Percentiles rank a stretch among this genome's conserved stretches.
Conservation (phyloP, 37 sponge, comb jelly and placozoan genomes). For the Haliclona indistincta region DNA sequence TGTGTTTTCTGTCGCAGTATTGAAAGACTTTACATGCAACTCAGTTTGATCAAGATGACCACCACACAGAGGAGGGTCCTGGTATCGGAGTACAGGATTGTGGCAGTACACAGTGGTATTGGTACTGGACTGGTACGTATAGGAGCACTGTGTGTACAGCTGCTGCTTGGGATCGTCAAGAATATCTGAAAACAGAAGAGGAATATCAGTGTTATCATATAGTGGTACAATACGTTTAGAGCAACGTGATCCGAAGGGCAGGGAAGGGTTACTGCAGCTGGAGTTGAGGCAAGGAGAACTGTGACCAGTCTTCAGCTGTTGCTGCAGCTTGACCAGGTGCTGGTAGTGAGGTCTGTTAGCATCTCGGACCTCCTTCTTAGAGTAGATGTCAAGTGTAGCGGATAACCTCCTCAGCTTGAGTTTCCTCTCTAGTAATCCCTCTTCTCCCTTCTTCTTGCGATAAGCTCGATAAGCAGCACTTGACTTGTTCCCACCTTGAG, state of each 20-base stretch:
- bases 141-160: slow-evolving; percentile 51
- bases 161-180: slow-evolving; percentile 55
- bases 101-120: too few relatives aligned
- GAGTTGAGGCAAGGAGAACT: slow-evolving; percentile 7
- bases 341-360: slow-evolving; percentile 45
- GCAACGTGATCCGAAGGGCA: slow-evolving; percentile 41
- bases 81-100: slow-evolving; percentile 56
- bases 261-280: slow-evolving; percentile 22
- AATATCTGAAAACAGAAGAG: slow-evolving; percentile 39
- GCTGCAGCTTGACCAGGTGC: slow-evolving; percentile 39
- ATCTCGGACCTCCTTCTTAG: slow-evolving; percentile 17
- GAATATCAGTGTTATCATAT: background rate
- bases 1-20: too few relatives aligned
- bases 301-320: background rate
- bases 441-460: slow-evolving; percentile 44
- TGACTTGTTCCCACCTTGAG: slow-evolving; percentile 18
- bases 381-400: slow-evolving; percentile 32
- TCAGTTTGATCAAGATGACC: slow-evolving; percentile 41
- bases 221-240: slow-evolving; percentile 49
- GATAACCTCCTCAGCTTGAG: slow-evolving; percentile 39
- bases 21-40: background rate
- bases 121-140: slow-evolving; percentile 26
- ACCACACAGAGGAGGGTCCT: slow-evolving; percentile 52
- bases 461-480: slow-evolving; percentile 51
- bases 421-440: slow-evolving; percentile 47